Percentiles rank a stretch among this genome's conserved stretches.
phyloP scores from a whole-genome alignment of 2,888 invertebrate species.

The Chrysomela aeneicollis region DNA sequence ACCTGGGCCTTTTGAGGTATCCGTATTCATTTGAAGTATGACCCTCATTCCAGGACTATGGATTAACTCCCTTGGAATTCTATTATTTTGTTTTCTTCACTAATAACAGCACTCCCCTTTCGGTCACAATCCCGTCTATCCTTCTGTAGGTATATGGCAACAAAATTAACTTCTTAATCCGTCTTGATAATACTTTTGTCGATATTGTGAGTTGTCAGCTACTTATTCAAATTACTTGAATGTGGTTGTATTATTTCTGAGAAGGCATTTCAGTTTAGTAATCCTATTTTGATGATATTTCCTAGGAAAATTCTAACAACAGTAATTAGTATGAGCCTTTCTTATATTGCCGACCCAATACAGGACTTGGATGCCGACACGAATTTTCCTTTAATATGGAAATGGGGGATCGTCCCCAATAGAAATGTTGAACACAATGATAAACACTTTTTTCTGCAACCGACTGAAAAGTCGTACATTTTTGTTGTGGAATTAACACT shows the following conservation, averaged over 20 bases:
- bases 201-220: neutral
- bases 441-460: too few species aligned
- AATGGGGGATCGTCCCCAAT: too few species aligned
- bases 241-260: neutral
- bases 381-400: too few species aligned
- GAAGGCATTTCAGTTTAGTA: neutral
- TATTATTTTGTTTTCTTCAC: neutral
- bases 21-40: too few species aligned
- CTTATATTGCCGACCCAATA: too few species aligned
- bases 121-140: neutral
- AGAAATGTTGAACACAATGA: too few species aligned
- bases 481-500: too few species aligned
- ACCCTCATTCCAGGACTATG: too few species aligned
- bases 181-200: neutral
- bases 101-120: neutral
- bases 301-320: neutral
- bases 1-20: too few species aligned
- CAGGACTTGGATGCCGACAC: too few species aligned
- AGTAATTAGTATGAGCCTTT: neutral
- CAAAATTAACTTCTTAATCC: constrained; percentile 5
- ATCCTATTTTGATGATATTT: neutral
- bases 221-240: neutral
- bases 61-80: too few species aligned
- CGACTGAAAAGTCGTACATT: too few species aligned
- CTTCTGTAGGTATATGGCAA: neutral